Percentiles rank a stretch among this genome's conserved stretches.
phyloP scores from a whole-genome alignment of 1,140 invertebrate species.

The Calliopsis andreniformis region DNA sequence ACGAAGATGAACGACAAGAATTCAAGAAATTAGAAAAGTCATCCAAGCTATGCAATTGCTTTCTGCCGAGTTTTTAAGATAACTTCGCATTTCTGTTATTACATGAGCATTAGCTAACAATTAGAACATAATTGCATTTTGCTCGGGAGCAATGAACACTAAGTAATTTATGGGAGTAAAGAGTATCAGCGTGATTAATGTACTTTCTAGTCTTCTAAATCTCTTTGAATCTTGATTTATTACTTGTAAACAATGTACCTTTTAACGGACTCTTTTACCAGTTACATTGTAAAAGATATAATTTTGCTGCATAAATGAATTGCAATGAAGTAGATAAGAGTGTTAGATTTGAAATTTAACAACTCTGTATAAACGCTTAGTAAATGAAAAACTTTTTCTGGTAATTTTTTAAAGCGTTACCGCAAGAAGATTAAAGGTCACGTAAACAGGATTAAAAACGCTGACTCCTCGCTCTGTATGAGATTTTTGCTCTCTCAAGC shows the following conservation, averaged over 20 bases:
- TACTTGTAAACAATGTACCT: not conserved
- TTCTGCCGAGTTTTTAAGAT: not conserved
- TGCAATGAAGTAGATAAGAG: too few species aligned
- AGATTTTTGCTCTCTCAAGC: too few species aligned
- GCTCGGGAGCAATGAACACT: slow-evolving; percentile 6
- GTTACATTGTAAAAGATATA: too few species aligned
- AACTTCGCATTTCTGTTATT: not conserved
- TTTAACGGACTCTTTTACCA: not conserved
- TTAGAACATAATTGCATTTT: not conserved
- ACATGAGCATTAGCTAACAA: not conserved
- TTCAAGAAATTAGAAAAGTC: not conserved
- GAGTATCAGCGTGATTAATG: slow-evolving; percentile 31
- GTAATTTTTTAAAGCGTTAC: not conserved
- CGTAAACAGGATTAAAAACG: too few species aligned
- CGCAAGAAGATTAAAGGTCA: too few species aligned
- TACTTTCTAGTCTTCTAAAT: not conserved
- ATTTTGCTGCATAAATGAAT: too few species aligned
- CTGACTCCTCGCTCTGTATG: too few species aligned
- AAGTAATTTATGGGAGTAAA: slow-evolving; percentile 4
- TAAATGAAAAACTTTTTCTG: not conserved
- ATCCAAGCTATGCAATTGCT: not conserved
- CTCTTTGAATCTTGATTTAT: not conserved
- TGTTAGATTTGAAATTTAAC: slow-evolving; percentile 12
- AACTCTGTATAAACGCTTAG: not conserved
- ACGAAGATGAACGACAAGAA: not conserved